Percentiles rank a stretch among this genome's conserved stretches.
Conservation (phyloP, 2,113 vertebrate genomes). For the Galeopterus variegatus region DNA sequence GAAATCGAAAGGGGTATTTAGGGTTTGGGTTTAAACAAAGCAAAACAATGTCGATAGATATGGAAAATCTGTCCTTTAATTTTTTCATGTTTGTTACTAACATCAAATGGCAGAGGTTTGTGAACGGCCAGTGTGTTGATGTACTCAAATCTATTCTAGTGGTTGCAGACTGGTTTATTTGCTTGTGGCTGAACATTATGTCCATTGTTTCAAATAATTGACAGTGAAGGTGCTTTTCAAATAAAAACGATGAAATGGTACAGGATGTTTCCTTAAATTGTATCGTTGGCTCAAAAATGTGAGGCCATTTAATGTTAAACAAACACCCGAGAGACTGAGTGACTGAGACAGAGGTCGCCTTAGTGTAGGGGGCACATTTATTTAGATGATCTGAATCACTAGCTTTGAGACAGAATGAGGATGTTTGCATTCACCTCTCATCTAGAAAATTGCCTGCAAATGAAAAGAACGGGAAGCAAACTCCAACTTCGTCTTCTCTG, state of each 20-base stretch:
- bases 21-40: neutral
- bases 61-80: neutral
- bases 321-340: neutral
- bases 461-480: neutral
- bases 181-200: neutral
- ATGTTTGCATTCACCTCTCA: neutral
- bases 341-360: neutral
- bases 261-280: neutral
- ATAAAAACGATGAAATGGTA: neutral
- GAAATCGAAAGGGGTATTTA: neutral
- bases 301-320: neutral
- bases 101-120: neutral
- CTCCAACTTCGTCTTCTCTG: neutral
- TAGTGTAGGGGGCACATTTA: neutral
- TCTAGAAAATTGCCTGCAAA: neutral
- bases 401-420: neutral
- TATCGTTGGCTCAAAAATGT: neutral
- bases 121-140: neutral
- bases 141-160: neutral
- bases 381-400: neutral
- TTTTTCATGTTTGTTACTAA: neutral
- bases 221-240: neutral
- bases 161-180: neutral
- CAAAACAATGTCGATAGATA: neutral
- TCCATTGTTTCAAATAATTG: constrained; percentile 1